Conservation (phyloP, 1,140 invertebrate genomes). For the Druon quercuslanigerum region DNA sequence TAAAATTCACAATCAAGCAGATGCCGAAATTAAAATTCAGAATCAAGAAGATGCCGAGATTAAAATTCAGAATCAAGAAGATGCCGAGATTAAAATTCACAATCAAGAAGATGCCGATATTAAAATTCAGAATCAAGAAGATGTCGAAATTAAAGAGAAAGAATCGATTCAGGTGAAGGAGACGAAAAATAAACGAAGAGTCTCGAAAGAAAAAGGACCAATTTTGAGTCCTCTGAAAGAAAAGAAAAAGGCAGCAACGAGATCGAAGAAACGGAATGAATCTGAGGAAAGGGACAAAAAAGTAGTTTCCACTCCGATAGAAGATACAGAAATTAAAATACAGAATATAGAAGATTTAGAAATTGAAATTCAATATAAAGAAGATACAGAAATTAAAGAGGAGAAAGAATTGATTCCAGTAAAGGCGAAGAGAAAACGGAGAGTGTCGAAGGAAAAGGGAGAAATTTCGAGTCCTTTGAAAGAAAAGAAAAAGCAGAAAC, state of each 20-base stretch:
- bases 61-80: too few species aligned
- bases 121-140: too few species aligned
- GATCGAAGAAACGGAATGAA: neutral
- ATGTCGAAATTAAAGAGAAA: too few species aligned
- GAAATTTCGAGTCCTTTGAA: neutral
- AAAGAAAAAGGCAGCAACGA: slow-evolving; percentile 16
- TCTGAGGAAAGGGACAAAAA: neutral
- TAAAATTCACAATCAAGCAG: neutral
- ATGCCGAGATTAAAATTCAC: too few species aligned
- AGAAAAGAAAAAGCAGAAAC: slow-evolving; percentile 19
- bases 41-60: too few species aligned
- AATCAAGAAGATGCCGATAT: too few species aligned
- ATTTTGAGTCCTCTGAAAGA: neutral
- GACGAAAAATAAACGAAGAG: neutral
- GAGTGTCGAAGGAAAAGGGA: neutral
- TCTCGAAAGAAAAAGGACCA: neutral
- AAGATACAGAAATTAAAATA: neutral
- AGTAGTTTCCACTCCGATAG: neutral
- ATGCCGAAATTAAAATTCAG: too few species aligned
- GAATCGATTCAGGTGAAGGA: neutral
- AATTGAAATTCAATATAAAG: neutral
- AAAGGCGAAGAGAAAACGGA: slow-evolving; percentile 13
- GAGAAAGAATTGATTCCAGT: neutral
- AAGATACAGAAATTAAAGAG: too few species aligned
- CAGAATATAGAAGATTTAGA: neutral